These are phyloP conservation scores for Spodoptera exigua DNA, from an alignment of 2,888 invertebrate genomes.

Conservation along the genomic window DNA sequence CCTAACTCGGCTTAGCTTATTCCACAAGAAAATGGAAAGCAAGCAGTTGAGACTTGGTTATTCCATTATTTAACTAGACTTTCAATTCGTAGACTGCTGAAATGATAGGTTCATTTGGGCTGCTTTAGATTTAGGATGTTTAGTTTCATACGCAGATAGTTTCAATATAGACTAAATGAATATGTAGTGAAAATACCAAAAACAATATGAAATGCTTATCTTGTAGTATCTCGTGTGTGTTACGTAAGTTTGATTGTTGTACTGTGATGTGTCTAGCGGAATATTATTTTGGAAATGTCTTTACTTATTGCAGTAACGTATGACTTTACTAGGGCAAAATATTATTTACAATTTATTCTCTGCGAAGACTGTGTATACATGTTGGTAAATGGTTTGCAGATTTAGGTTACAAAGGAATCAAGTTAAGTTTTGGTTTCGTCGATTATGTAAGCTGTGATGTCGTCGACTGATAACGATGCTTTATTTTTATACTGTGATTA, in stretches of 20 bases:
- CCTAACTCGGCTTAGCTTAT: slow-evolving; percentile 42
- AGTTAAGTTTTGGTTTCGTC: slow-evolving; percentile 76
- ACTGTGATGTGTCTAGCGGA: slow-evolving; percentile 52
- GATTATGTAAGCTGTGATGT: slow-evolving; percentile 86
- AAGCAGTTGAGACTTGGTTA: slow-evolving; percentile 33
- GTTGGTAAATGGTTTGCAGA: slow-evolving; percentile 55
- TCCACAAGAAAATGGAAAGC: slow-evolving; percentile 21
- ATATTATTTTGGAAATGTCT: slow-evolving; percentile 39
- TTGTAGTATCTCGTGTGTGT: slow-evolving; percentile 51
- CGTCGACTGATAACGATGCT: slow-evolving; percentile 85
- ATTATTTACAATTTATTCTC: slow-evolving; percentile 51
- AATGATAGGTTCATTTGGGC: slow-evolving; percentile 46
- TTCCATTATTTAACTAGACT: slow-evolving; percentile 42
- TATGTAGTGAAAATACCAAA: slow-evolving; percentile 59
- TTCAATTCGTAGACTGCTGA: slow-evolving; percentile 40
- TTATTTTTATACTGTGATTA: slow-evolving; percentile 89
- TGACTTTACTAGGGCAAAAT: slow-evolving; percentile 42
- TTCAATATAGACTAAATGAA: slow-evolving; percentile 36
- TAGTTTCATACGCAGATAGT: slow-evolving; percentile 45
- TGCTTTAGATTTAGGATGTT: slow-evolving; percentile 45
- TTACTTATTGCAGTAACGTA: slow-evolving; percentile 40
- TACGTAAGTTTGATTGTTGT: slow-evolving; percentile 55
- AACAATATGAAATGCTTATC: slow-evolving; percentile 52
- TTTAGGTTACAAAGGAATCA: slow-evolving; percentile 67
- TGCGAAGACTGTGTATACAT: slow-evolving; percentile 52